These are phyloP conservation scores for Pseudochaenichthys georgianus DNA, from an alignment of 2,797 vertebrate genomes.

Conservation along the genomic window DNA sequence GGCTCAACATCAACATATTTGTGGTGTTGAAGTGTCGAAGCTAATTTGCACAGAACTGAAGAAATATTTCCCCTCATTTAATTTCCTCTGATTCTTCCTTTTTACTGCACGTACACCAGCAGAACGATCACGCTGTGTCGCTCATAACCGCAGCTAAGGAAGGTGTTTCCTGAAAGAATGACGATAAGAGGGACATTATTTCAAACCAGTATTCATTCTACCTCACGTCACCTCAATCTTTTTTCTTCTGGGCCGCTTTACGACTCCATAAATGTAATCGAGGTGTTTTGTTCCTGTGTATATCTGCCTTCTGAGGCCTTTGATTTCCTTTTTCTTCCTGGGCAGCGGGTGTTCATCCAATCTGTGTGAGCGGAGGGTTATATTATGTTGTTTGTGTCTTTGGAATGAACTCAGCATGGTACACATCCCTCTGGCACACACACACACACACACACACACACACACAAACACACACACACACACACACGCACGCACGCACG, in stretches of 20 bases:
- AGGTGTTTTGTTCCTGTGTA: constrained; percentile 41
- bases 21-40: background rate
- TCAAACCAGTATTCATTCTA: constrained; percentile 4
- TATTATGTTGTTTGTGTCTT: constrained; percentile 67
- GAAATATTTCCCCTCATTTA: background rate
- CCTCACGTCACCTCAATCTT: constrained; percentile 3
- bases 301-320: constrained; percentile 40
- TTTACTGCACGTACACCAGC: background rate
- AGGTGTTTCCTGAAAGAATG: constrained; percentile 36
- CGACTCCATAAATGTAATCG: constrained; percentile 30
- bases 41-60: constrained; percentile 14
- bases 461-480: constrained; percentile 10
- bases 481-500: constrained; percentile 21
- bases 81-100: background rate
- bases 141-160: background rate
- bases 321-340: constrained; percentile 51
- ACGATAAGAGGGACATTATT: constrained; percentile 39
- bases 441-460: constrained; percentile 3
- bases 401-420: constrained; percentile 61
- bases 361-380: constrained; percentile 57
- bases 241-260: constrained; percentile 28
- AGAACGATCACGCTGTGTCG: constrained; percentile 9
- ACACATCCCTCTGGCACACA: constrained; percentile 50
- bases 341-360: constrained; percentile 45
- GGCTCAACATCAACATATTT: constrained; percentile 28